Evolutionary conservation across 2,888 invertebrate species (phyloP).

Genomic region (Pinctada fucata): DNA sequence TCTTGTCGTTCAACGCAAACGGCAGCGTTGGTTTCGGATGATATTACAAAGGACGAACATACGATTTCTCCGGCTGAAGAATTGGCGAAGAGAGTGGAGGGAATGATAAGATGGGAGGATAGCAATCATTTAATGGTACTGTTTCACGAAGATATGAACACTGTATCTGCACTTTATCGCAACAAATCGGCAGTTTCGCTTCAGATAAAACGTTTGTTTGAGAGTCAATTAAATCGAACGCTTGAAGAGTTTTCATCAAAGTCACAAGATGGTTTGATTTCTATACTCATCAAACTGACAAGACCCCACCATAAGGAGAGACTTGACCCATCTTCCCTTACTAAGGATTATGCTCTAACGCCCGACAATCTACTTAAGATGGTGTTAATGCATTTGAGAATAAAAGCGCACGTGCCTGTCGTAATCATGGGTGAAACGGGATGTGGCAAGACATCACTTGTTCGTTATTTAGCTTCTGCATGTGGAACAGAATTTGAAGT

Average conservation of each 20-base stretch:
- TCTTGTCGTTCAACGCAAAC: conserved; percentile 35
- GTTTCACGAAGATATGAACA: conserved; percentile 57
- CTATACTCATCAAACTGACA: conserved; percentile 43
- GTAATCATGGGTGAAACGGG: conserved; percentile 66
- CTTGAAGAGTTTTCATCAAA: conserved; percentile 40
- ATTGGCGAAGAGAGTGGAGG: conserved; percentile 41
- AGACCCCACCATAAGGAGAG: too few relatives aligned
- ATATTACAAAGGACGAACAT: neutral
- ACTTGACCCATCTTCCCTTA: too few relatives aligned
- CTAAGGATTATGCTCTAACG: conserved; percentile 53
- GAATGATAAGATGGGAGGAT: conserved; percentile 61
- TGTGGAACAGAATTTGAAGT: conserved; percentile 52
- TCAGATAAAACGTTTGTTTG: conserved; percentile 48
- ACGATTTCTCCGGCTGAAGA: neutral
- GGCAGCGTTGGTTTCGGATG: neutral
- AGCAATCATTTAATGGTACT: conserved; percentile 57
- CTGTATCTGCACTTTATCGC: conserved; percentile 53
- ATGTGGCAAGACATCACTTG: conserved; percentile 64
- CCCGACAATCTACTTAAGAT: conserved; percentile 63
- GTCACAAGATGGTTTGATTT: conserved; percentile 39
- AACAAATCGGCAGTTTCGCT: conserved; percentile 40
- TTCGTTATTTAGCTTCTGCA: conserved; percentile 52
- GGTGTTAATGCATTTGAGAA: conserved; percentile 54
- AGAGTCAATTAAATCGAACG: conserved; percentile 52
- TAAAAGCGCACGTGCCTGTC: conserved; percentile 56